Evolutionary conservation across 2,888 invertebrate genomes (phyloP).

Genomic region (Andricus curvator): DNA sequence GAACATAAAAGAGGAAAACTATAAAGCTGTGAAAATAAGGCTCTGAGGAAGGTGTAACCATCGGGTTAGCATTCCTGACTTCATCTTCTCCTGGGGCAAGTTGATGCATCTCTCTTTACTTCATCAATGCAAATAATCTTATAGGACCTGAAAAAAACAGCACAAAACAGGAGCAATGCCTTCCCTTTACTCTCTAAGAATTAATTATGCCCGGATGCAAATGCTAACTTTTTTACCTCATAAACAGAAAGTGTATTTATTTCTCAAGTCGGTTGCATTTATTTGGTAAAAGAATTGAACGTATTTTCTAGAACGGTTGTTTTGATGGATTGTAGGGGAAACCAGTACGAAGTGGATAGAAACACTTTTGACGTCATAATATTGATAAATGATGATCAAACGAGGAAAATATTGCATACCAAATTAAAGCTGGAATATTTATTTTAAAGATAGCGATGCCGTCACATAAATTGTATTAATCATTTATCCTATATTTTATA

Average conservation of each 20-base stretch:
- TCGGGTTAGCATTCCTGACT: background rate
- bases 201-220: background rate
- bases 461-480: no score
- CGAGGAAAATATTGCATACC: no score
- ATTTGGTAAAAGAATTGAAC: background rate
- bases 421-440: no score
- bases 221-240: background rate
- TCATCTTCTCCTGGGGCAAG: slow-evolving; percentile 11
- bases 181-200: background rate
- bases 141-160: background rate
- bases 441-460: no score
- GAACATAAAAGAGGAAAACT: slow-evolving; percentile 33
- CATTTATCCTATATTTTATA: no score
- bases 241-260: background rate
- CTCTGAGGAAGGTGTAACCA: slow-evolving; percentile 16
- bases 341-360: no score
- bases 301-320: background rate
- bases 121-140: slow-evolving; percentile 38
- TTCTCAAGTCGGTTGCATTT: background rate
- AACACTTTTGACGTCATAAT: no score
- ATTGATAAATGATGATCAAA: no score
- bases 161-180: slow-evolving; percentile 25
- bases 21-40: slow-evolving; percentile 40
- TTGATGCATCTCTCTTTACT: slow-evolving; percentile 20
- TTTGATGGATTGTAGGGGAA: background rate